Evolutionary conservation across 2,888 invertebrate genomes (phyloP).

Genomic region (Amaurobius ferox): DNA sequence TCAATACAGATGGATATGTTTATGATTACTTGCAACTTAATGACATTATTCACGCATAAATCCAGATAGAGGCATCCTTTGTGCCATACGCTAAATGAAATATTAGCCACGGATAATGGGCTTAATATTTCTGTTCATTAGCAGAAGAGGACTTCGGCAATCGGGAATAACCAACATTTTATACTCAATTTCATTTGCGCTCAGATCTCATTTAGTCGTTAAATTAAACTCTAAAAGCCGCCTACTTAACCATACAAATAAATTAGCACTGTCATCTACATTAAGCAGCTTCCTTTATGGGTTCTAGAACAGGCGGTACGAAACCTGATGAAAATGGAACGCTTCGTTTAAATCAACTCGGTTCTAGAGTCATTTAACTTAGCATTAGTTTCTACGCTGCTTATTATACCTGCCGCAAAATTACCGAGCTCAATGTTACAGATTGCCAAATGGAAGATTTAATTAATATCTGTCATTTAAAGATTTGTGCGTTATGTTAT

Average conservation of each 20-base stretch:
- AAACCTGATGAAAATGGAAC: conserved; percentile 57
- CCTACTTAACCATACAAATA: conserved; percentile 58
- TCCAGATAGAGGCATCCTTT: not conserved
- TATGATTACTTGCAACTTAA: not conserved
- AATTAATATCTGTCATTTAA: conserved; percentile 13
- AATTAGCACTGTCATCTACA: conserved; percentile 60
- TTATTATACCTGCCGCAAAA: conserved; percentile 37
- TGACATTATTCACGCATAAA: not conserved
- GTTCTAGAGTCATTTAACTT: conserved; percentile 52
- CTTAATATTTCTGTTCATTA: conserved; percentile 19
- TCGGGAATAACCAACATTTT: conserved; percentile 38
- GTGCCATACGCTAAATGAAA: conserved; percentile 10
- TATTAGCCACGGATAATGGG: conserved; percentile 11
- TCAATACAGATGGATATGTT: not conserved
- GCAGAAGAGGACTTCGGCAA: conserved; percentile 43
- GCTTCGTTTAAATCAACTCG: conserved; percentile 52
- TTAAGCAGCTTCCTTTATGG: conserved; percentile 27
- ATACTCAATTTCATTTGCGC: conserved; percentile 30
- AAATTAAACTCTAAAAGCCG: conserved; percentile 48
- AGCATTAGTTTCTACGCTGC: conserved; percentile 49
- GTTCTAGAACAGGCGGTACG: conserved; percentile 38
- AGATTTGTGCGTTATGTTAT: not conserved
- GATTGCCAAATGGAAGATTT: conserved; percentile 13
- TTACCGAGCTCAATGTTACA: conserved; percentile 23
- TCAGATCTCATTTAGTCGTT: conserved; percentile 45